Evolutionary conservation across 1,140 invertebrate species (phyloP), one percentile per base, ranked within the genome.

Genomic region (Apis florea): DNA sequence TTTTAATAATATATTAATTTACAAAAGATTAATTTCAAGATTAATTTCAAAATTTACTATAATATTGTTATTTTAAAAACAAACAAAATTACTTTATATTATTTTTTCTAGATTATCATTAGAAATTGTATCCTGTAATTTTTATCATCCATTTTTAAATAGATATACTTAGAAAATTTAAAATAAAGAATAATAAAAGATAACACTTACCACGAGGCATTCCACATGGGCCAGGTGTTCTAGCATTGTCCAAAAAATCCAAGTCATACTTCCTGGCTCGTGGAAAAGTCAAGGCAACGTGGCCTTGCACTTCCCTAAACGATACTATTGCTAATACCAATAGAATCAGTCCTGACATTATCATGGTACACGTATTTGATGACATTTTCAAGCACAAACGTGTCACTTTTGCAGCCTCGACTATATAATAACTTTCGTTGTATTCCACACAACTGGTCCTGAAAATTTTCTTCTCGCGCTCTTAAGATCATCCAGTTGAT

Each of bases 191-290:
- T 40, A 13, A 31, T 1, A 8, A 70, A 67, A 19, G 0, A 2
- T 56, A 67, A 73, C 56, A 92, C 94, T 95, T 94, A 98, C 98
- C 98, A 97, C 97, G 98, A 11, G 98, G 98, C 97, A 99, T 98
- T 83, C 98, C 98, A 93, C 98, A 99, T 53, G 98, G 98, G 77
- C 96, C 96, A 87, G 96, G 96, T 24, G 98, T 99, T 87, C 98
- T 95, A 72, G 96, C 95, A 91, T 97, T 98, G 92, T 99, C 98
- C 92, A 99, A 94, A 94, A 99, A 99, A 94, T 99, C 98, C 90
- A 99, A 94, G 90, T 98, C 97, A 90, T 97, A 98, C 85, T 96
- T 96, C 84, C 97, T 95, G 1, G 97, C 97, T 9, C 96, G 96
- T 63, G 97, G 97, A 93, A 96, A 98, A 8, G 97, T 98, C n/a